Percentiles rank a stretch among this genome's conserved stretches.
Evolutionary conservation across 2,888 invertebrate species (phyloP).

Genomic region (Lapara coniferarum): DNA sequence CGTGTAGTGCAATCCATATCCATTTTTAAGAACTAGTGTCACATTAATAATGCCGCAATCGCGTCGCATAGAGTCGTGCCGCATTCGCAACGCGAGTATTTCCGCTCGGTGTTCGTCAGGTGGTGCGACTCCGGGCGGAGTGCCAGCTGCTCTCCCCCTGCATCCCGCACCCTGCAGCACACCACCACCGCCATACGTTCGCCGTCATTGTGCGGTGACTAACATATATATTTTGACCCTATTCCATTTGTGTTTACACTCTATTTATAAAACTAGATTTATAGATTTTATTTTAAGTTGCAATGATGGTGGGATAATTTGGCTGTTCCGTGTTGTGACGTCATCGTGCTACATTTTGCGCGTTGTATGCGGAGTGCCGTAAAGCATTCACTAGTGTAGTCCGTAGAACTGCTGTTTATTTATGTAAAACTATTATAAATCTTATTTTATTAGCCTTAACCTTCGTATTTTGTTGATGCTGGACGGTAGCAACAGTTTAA

Average conservation of each 20-base stretch:
- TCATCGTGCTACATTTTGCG: neutral
- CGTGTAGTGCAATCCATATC: neutral
- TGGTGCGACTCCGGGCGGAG: slow-evolving; percentile 1
- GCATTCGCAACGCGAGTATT: slow-evolving; percentile 7
- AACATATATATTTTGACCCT: slow-evolving; percentile 20
- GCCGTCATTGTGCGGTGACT: slow-evolving; percentile 6
- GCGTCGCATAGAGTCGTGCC: neutral
- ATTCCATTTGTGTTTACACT: slow-evolving; percentile 18
- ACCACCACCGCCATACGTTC: slow-evolving; percentile 3
- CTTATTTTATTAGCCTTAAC: too few relatives aligned
- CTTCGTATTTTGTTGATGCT: too few relatives aligned
- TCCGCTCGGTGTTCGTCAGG: slow-evolving; percentile 8
- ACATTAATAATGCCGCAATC: neutral
- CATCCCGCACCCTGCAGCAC: neutral
- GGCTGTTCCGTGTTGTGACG: slow-evolving; percentile 16
- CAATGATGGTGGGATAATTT: neutral
- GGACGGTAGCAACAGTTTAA: too few relatives aligned
- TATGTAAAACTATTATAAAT: neutral
- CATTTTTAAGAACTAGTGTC: too few relatives aligned
- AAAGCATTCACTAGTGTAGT: too few relatives aligned
- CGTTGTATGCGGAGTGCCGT: neutral
- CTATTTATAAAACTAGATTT: slow-evolving; percentile 16
- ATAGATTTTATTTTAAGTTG: slow-evolving; percentile 10
- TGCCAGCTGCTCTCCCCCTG: neutral
- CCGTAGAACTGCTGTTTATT: neutral